These are phyloP conservation scores for Opisthograptis luteolata DNA, from an alignment of 2,888 invertebrate genomes.

Conservation along the genomic window DNA sequence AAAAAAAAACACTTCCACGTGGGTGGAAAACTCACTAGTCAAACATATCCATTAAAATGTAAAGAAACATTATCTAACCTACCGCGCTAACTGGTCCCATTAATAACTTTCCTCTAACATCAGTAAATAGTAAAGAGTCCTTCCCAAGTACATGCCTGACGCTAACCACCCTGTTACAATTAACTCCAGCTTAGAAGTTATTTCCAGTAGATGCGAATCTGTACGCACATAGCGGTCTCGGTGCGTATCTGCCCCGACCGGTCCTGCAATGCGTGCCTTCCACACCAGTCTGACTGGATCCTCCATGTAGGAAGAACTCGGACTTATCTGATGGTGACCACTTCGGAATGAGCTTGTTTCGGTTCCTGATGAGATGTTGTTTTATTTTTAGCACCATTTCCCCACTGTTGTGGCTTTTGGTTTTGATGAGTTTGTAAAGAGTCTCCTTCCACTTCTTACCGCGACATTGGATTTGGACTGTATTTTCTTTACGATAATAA, in stretches of 20 bases:
- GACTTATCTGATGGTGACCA: constrained; percentile 7
- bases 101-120: too few relatives aligned
- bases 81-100: too few relatives aligned
- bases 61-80: too few relatives aligned
- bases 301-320: constrained; percentile 13
- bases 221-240: constrained; percentile 36
- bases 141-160: not conserved
- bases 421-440: too few relatives aligned
- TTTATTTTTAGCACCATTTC: constrained; percentile 5
- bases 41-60: too few relatives aligned
- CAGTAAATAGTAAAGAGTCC: too few relatives aligned
- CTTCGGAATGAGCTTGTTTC: constrained; percentile 3
- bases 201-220: constrained; percentile 19
- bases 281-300: constrained; percentile 23
- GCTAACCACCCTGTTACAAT: constrained; percentile 3
- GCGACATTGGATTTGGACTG: too few relatives aligned
- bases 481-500: too few relatives aligned
- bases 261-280: constrained; percentile 29
- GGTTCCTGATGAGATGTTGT: constrained; percentile 3
- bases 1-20: too few relatives aligned
- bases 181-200: constrained; percentile 1
- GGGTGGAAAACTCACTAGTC: too few relatives aligned
- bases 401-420: not conserved
- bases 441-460: too few relatives aligned
- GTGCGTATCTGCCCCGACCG: constrained; percentile 42